Conservation (phyloP, 2,797 vertebrate genomes). For the Sphaeramia orbicularis region DNA sequence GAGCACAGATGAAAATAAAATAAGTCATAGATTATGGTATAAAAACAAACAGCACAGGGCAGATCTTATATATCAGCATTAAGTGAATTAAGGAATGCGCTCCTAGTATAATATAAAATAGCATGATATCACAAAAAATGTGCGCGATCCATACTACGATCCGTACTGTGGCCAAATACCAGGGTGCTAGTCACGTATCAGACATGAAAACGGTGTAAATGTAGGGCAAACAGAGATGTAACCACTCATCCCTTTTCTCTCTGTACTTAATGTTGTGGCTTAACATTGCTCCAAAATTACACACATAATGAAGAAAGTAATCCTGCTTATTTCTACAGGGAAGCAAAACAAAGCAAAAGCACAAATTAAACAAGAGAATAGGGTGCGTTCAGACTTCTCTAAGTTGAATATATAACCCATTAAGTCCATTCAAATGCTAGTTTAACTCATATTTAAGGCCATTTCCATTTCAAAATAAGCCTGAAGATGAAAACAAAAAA, state of each 20-base stretch:
- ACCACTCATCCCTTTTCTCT: not conserved
- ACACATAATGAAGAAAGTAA: not conserved
- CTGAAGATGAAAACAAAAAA: constrained; percentile 12
- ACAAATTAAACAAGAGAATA: not conserved
- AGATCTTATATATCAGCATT: not conserved
- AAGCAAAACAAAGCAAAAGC: constrained; percentile 14
- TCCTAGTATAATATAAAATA: not conserved
- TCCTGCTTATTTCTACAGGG: not conserved
- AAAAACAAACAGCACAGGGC: constrained; percentile 7
- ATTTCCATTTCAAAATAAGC: constrained; percentile 16
- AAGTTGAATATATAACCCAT: constrained; percentile 11
- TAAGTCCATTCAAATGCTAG: constrained; percentile 6
- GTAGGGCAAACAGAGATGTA: not conserved
- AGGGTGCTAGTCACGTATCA: not conserved
- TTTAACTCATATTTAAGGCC: constrained; percentile 19
- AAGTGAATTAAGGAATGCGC: not conserved
- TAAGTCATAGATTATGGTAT: constrained; percentile 1
- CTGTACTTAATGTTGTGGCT: not conserved
- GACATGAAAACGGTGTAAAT: not conserved
- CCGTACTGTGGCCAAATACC: not conserved
- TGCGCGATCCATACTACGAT: not conserved
- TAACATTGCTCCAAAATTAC: not conserved
- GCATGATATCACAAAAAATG: not conserved
- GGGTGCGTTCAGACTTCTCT: not conserved
- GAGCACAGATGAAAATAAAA: constrained; percentile 3